Evolutionary conservation across 2,797 vertebrate genomes (phyloP).

Genomic region (Myotis pilosus): DNA sequence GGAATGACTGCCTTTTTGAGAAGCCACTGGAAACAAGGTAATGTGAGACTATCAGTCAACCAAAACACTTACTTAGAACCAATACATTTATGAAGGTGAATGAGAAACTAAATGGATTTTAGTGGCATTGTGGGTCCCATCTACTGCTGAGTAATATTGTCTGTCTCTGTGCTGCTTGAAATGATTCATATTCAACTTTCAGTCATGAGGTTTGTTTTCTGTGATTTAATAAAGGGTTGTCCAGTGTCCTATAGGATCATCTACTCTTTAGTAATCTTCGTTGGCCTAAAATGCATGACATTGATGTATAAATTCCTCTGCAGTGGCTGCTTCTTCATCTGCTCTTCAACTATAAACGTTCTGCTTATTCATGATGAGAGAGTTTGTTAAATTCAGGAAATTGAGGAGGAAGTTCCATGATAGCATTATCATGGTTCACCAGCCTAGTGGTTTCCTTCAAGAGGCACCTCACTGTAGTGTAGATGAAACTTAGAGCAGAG

Average conservation of each 20-base stretch:
- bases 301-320: background rate
- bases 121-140: background rate
- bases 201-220: background rate
- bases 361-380: slow-evolving; percentile 45
- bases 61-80: background rate
- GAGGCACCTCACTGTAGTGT: background rate
- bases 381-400: slow-evolving; percentile 62
- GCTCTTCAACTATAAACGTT: slow-evolving; percentile 22
- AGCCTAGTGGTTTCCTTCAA: slow-evolving; percentile 52
- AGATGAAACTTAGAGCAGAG: background rate
- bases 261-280: background rate
- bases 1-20: background rate
- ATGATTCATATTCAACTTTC: slow-evolving; percentile 19
- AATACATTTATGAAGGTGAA: background rate
- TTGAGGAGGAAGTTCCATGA: slow-evolving; percentile 46
- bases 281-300: background rate
- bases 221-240: background rate
- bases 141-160: background rate
- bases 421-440: slow-evolving; percentile 23
- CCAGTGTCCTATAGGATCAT: background rate
- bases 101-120: background rate
- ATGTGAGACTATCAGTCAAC: background rate
- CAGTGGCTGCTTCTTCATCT: background rate
- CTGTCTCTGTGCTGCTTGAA: background rate
- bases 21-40: background rate